phyloP scores from a whole-genome alignment of 2,113 vertebrate species.

The Alethe castanea region DNA sequence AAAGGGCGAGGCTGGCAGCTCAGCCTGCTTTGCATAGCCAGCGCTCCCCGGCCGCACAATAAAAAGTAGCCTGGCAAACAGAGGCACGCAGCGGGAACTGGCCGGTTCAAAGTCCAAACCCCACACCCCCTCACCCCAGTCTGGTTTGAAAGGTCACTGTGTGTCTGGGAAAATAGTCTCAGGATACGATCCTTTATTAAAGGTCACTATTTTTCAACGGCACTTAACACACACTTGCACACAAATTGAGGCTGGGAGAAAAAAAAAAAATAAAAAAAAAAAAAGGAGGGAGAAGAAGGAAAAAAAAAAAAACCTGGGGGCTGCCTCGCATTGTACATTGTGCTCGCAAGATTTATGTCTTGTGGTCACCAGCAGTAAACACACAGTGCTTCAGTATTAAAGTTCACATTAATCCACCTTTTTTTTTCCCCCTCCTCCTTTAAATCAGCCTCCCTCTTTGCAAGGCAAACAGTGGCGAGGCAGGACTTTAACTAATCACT shows the following conservation, averaged over 20 bases:
- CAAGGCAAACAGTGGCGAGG: slow-evolving; percentile 60
- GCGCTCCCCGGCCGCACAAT: slow-evolving; percentile 85
- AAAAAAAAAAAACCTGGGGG: slow-evolving; percentile 48
- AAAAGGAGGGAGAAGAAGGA: neutral
- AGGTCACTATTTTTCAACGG: slow-evolving; percentile 94
- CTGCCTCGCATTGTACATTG: slow-evolving; percentile 72
- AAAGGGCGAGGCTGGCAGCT: slow-evolving; percentile 92
- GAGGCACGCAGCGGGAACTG: slow-evolving; percentile 86
- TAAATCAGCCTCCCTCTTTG: slow-evolving; percentile 65
- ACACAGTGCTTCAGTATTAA: slow-evolving; percentile 72
- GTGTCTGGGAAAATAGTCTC: slow-evolving; percentile 94
- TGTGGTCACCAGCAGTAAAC: slow-evolving; percentile 82
- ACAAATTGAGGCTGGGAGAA: slow-evolving; percentile 70
- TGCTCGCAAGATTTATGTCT: slow-evolving; percentile 76
- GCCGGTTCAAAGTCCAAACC: slow-evolving; percentile 87
- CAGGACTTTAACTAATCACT: slow-evolving; percentile 53
- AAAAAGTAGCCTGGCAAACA: slow-evolving; percentile 85
- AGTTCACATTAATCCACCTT: slow-evolving; percentile 69
- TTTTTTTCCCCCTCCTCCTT: neutral
- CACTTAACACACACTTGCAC: slow-evolving; percentile 82
- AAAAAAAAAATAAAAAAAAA: neutral
- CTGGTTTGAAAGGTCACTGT: slow-evolving; percentile 95
- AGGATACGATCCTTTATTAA: slow-evolving; percentile 96
- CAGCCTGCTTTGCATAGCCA: slow-evolving; percentile 90
- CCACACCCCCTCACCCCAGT: slow-evolving; percentile 90